Evolutionary conservation across 2,888 invertebrate genomes (phyloP), one percentile per base, ranked within the genome.

Genomic region (Plutella xylostella): DNA sequence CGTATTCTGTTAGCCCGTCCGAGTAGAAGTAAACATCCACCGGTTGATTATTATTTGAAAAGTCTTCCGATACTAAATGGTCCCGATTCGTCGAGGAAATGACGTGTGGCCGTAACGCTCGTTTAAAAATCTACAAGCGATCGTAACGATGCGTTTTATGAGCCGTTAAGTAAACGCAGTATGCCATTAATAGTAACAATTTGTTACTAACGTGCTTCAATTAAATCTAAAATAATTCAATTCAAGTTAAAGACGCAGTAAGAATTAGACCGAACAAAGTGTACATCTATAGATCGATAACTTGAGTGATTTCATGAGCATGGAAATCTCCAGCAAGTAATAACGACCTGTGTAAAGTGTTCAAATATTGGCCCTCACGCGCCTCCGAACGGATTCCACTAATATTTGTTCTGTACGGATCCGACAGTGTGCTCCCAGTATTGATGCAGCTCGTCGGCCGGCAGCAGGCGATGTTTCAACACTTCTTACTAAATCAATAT

Each of bases 101-200:
- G 60, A 65, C 60, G 55, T 53, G 58, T 61, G 60, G 56, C 61
- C 61, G 55, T 56, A 55, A 48, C 53, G 53, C 54, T 57, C 55
- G 64, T 67, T 67, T 61, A 69, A 74, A 74, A 73, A 71, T 73
- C 73, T 66, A 72, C 72, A 71, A 65, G 61, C 63, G 60, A 63
- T 70, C 68, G 65, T 75, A 70, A 76, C 72, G 61, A 68, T 59
- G 54, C 63, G 59, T 67, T 69, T 82, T 76, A 79, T 76, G 74
- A 78, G 68, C 77, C 69, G 72, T 79, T 74, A 80, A 79, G 80
- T 78, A 80, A 78, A 79, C 72, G 65, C 61, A 65, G 69, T 65
- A 68, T 66, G 63, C 70, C 73, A 75, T 78, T 75, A 75, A 72
- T 62, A 64, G n/a, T n/a, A n/a, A n/a, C 67, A 63, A 72, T 74